Base-by-base conservation (phyloP, 2,113 vertebrate species). In the Emberiza fucata region DNA sequence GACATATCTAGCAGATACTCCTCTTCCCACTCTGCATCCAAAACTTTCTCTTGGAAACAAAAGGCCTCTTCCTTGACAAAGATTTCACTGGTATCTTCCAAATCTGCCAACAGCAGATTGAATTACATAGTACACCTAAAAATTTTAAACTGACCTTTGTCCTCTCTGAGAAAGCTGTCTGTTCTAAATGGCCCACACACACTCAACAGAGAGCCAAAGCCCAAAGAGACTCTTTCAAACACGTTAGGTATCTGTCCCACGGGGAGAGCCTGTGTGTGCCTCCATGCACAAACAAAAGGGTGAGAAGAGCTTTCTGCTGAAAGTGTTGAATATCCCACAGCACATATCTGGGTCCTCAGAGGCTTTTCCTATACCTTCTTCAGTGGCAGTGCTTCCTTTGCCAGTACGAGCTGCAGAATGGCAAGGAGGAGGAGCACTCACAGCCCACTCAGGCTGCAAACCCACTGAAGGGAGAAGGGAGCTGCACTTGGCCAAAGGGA, bases 251-350 rank as follows among this genome's bases (percentile, higher is more conserved):
- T 54, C 81, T 87, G 50, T 50, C 47, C 50, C 57, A 31, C 1
- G 19, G 47, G 44, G 17, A n/a, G n/a, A 91, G 28, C n/a, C 70
- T 22, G 5, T 21, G 23, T 5, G 1, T 42, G 50, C 42, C n/a
- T 78, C 77, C 31, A 16, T 0, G 0, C 0, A 1, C 23, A 27
- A 31, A 42, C 7, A 0, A 4, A 69, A 69, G 35, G 45, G 35
- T 72, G 35, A 76, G 76, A 68, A 63, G 31, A 69, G 29, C 40
- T 54, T 69, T 70, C 33, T 8, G 16, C 14, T 48, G 23, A 14
- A 48, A 8, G 10, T 6, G 25, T 12, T 60, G 50, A 71, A 17
- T 18, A 60, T 28, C 42, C 42, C 72, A 54, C 28, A 51, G 35
- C 29, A 85, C 0, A 1, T 5, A 23, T 7, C 7, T 22, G 45